Percentiles rank a stretch among this genome's conserved stretches.
phyloP scores from a whole-genome alignment of 2,888 invertebrate species.

The Acholoe squamosa region DNA sequence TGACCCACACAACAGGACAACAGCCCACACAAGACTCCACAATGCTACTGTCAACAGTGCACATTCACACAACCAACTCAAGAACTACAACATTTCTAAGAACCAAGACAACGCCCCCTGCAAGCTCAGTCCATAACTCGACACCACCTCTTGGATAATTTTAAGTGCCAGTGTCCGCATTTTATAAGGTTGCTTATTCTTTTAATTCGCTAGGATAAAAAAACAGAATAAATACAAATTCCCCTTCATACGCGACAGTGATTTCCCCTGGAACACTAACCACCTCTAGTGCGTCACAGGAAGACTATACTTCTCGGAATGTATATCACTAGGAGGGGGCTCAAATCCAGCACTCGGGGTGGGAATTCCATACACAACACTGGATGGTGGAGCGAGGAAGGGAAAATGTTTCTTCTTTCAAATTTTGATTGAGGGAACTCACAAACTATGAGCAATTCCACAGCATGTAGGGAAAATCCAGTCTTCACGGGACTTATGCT shows the following conservation, averaged over 20 bases:
- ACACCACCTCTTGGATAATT: background rate
- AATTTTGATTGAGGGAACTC: no score
- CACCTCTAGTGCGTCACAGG: constrained; percentile 2
- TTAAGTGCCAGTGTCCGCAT: background rate
- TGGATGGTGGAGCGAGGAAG: no score
- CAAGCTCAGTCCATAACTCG: background rate
- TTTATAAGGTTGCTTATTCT: background rate
- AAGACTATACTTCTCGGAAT: constrained; percentile 46
- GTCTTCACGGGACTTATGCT: no score
- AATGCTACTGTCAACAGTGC: constrained; percentile 56
- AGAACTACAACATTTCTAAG: constrained; percentile 13
- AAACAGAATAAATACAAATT: background rate
- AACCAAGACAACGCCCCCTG: background rate
- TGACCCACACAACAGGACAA: constrained; percentile 45
- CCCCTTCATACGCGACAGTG: background rate
- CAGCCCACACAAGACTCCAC: constrained; percentile 35
- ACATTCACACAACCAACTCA: constrained; percentile 45
- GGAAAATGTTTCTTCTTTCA: no score
- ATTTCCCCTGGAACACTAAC: background rate
- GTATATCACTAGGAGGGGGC: background rate
- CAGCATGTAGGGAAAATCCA: no score
- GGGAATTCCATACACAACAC: no score
- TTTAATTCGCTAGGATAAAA: background rate
- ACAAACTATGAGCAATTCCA: no score
- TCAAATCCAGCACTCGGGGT: no score